phyloP scores from a whole-genome alignment of 2,797 vertebrate genomes.

The Thaleichthys pacificus region DNA sequence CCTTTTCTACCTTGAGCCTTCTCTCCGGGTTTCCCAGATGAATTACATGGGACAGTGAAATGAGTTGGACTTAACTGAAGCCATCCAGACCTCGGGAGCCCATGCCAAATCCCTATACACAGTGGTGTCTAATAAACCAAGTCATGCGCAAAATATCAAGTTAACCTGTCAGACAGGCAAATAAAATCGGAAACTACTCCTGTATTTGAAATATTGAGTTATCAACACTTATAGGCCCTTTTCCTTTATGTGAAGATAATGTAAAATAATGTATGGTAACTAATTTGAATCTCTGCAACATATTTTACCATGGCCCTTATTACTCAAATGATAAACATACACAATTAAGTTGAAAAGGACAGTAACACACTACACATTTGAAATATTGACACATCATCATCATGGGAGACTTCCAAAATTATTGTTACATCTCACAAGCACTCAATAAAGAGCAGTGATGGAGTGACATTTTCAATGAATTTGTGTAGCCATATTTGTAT shows the following conservation, averaged over 20 bases:
- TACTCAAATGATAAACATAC: too few relatives aligned
- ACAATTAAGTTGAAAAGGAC: too few relatives aligned
- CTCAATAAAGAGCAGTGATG: slow-evolving; percentile 34
- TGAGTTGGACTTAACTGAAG: slow-evolving; percentile 51
- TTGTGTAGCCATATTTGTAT: slow-evolving; percentile 47
- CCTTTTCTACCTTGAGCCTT: slow-evolving; percentile 27
- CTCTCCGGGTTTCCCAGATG: slow-evolving; percentile 45
- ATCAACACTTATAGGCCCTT: background rate
- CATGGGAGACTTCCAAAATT: slow-evolving; percentile 1
- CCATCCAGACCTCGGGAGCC: slow-evolving; percentile 34
- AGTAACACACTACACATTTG: background rate
- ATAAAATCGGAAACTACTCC: slow-evolving; percentile 25
- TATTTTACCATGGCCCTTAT: too few relatives aligned
- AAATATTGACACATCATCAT: background rate
- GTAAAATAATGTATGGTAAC: background rate
- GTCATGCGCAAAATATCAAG: slow-evolving; percentile 46
- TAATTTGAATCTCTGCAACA: background rate
- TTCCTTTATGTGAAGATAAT: background rate
- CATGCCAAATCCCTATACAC: slow-evolving; percentile 40
- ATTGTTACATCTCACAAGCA: slow-evolving; percentile 1
- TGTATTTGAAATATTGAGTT: slow-evolving; percentile 4
- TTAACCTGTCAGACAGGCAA: slow-evolving; percentile 37
- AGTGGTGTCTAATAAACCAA: slow-evolving; percentile 51
- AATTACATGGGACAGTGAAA: slow-evolving; percentile 45
- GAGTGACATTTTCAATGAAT: slow-evolving; percentile 36